These are phyloP conservation scores for Erithacus rubecula DNA, from an alignment of 2,797 vertebrate species.

Conservation along the genomic window DNA sequence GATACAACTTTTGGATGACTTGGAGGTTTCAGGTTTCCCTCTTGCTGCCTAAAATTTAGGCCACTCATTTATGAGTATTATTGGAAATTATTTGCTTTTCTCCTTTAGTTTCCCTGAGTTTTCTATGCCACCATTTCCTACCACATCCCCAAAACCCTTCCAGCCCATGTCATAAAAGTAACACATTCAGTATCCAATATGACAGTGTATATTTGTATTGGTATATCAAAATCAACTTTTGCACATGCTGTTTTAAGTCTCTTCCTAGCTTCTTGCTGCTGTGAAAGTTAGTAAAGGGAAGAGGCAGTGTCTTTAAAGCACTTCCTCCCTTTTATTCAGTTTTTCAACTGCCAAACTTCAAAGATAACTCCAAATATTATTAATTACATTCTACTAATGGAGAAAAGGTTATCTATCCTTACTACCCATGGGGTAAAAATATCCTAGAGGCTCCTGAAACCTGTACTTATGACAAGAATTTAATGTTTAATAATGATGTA, in stretches of 20 bases:
- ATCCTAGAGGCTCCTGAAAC: neutral
- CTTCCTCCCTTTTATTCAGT: neutral
- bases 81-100: neutral
- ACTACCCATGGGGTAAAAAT: neutral
- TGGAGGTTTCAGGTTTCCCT: neutral
- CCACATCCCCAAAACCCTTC: neutral
- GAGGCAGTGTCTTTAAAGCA: neutral
- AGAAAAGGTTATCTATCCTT: neutral
- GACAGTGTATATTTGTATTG: neutral
- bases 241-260: neutral
- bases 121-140: neutral
- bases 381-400: neutral
- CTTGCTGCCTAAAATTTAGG: neutral
- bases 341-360: neutral
- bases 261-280: neutral
- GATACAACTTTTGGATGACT: neutral
- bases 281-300: neutral
- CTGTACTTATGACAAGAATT: neutral
- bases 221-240: neutral
- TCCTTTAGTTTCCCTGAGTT: neutral
- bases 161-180: neutral
- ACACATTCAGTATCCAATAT: neutral
- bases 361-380: neutral
- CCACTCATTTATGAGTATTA: neutral
- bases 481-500: neutral